phyloP scores from a whole-genome alignment of 37 sponge, comb jelly and placozoan species.

The Ianthella basta region DNA sequence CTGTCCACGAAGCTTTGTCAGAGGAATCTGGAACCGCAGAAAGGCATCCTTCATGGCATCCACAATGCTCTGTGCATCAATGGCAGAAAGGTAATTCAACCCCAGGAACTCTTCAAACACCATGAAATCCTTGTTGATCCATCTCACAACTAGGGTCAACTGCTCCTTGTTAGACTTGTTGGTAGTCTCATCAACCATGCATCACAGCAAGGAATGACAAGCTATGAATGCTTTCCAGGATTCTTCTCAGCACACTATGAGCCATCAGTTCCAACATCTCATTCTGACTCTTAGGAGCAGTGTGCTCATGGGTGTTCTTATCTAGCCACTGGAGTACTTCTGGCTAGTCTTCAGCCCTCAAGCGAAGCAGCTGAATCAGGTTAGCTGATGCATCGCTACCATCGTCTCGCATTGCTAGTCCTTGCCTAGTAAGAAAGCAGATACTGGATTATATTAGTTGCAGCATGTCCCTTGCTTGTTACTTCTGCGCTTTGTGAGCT shows the following conservation, averaged over 20 bases:
- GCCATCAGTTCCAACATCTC: conserved; percentile 83
- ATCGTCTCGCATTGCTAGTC: conserved; percentile 67
- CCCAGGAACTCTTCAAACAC: conserved; percentile 57
- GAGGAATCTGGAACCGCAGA: conserved; percentile 52
- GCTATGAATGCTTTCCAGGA: conserved; percentile 37
- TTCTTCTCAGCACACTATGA: conserved; percentile 52
- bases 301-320: conserved; percentile 44
- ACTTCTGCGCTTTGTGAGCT: conserved; percentile 63
- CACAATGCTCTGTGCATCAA: conserved; percentile 67
- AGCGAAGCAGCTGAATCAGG: conserved; percentile 59
- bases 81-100: conserved; percentile 42
- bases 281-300: conserved; percentile 69
- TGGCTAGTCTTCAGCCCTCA: conserved; percentile 65
- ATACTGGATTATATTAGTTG: conserved; percentile 66
- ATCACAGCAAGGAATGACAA: conserved; percentile 62
- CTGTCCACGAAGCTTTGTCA: conserved; percentile 61
- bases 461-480: conserved; percentile 71
- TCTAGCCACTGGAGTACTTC: conserved; percentile 56
- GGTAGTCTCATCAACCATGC: conserved; percentile 76
- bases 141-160: conserved; percentile 49
- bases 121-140: conserved; percentile 49
- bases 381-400: conserved; percentile 66
- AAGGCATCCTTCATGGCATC: conserved; percentile 57
- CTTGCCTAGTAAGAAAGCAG: conserved; percentile 66
- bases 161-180: conserved; percentile 58